Base-by-base conservation (phyloP, 2,888 invertebrate genomes). In the Zaprionus obscuricornis region DNA sequence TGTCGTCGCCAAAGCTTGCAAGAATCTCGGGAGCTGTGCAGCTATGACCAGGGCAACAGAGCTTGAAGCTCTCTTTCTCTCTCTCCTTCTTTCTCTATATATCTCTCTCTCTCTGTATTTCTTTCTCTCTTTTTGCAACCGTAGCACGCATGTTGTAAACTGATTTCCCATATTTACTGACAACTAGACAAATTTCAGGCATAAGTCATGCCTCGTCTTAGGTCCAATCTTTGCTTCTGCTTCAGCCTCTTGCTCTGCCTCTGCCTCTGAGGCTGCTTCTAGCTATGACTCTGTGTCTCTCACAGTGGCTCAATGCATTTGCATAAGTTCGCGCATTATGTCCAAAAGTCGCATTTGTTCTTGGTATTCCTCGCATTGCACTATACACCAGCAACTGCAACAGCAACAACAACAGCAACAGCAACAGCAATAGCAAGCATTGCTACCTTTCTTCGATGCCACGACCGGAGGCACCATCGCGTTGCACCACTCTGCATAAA, bases 141-240 rank as follows among this genome's bases (percentile, higher is more conserved):
- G 76, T 77, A 74, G 85, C 78, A 85, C 78, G 78, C 78, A 85
- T 81, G 86, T 85, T 83, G 81, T 85, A 81, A 81, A 81, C 83
- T 88, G 86, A 89, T 90, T 89, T 89, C 88, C 89, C 89, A 89
- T 89, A 89, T 89, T 89, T 89, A 89, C 89, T 89, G 89, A 89
- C 89, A 89, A 88, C 89, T 87, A 85, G 88, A 89, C 90, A 89
- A 89, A 89, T 89, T 88, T 87, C 88, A 87, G 85, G 87, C 88
- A 89, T 89, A 89, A 89, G 84, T 89, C 89, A 89, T 89, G 87
- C 81, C 75, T 78, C 87, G 84, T 84, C 76, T 72, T 46, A 36
- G 47, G 13, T 20, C 36, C 83, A 79, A 82, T 74, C 74, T 68
- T 72, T 69, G 74, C 62, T 14, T 31, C 7, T n/a, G 10, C 22